These are phyloP conservation scores for Paraescarpia echinospica DNA, from an alignment of 1,140 invertebrate species.

Conservation along the genomic window DNA sequence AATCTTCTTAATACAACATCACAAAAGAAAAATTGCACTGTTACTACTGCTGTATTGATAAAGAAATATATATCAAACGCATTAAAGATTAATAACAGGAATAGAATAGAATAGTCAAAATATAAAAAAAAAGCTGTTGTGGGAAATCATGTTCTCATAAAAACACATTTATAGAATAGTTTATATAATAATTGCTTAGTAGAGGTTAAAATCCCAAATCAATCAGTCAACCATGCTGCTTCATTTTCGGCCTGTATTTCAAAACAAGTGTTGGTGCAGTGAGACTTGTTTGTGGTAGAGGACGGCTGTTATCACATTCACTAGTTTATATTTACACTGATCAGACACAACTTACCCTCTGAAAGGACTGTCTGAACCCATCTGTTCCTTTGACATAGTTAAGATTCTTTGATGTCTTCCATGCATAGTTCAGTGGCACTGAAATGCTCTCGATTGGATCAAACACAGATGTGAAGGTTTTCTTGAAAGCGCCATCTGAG, in stretches of 20 bases:
- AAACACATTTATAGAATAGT: too few species aligned
- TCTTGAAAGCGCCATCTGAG: constrained; percentile 46
- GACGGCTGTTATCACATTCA: too few species aligned
- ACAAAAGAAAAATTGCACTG: not conserved
- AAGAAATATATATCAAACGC: not conserved
- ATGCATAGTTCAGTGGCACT: constrained; percentile 77
- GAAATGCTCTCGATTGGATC: constrained; percentile 74
- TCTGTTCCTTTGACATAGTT: constrained; percentile 78
- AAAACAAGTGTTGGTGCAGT: too few species aligned
- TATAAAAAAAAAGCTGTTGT: too few species aligned
- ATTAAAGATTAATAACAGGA: not conserved
- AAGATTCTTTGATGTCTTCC: constrained; percentile 80
- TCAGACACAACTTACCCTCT: constrained; percentile 33
- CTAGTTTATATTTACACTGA: not conserved
- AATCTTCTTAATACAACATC: too few species aligned
- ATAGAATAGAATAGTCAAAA: too few species aligned
- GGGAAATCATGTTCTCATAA: too few species aligned
- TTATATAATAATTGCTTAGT: too few species aligned
- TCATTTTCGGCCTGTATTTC: too few species aligned
- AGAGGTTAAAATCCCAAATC: too few species aligned
- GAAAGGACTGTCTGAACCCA: constrained; percentile 51
- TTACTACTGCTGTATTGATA: not conserved
- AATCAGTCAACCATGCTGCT: too few species aligned
- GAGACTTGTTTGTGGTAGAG: too few species aligned
- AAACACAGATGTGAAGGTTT: constrained; percentile 72